Conservation (phyloP, 2,888 invertebrate genomes). For the Fragum whitleyi region DNA sequence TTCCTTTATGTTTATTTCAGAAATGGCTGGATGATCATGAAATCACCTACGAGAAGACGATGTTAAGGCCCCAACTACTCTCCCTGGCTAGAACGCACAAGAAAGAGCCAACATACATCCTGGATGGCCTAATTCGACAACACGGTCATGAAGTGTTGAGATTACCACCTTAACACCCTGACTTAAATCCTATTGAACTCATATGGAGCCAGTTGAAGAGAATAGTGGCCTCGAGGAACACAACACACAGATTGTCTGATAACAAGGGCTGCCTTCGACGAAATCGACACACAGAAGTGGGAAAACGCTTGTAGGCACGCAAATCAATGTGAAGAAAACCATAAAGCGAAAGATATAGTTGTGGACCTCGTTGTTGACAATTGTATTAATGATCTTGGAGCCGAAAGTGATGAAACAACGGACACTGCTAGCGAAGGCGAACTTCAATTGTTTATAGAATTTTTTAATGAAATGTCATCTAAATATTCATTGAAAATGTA, state of each 20-base stretch:
- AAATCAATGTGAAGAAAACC: neutral
- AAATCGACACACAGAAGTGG: neutral
- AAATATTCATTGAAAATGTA: too few relatives aligned
- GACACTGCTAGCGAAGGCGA: too few relatives aligned
- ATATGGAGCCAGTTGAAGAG: too few relatives aligned
- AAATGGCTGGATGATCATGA: too few relatives aligned
- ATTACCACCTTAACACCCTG: slow-evolving; percentile 37
- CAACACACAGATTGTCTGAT: neutral
- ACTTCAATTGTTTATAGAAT: too few relatives aligned
- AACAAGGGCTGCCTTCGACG: neutral
- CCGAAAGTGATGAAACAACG: too few relatives aligned
- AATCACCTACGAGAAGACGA: too few relatives aligned
- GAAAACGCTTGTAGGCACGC: neutral
- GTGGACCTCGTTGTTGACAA: too few relatives aligned
- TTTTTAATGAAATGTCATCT: too few relatives aligned
- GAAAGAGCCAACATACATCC: slow-evolving; percentile 22
- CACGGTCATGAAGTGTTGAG: slow-evolving; percentile 32
- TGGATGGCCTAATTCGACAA: slow-evolving; percentile 20
- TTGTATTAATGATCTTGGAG: too few relatives aligned
- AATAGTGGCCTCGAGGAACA: neutral
- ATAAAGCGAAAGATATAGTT: too few relatives aligned
- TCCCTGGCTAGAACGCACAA: slow-evolving; percentile 17
- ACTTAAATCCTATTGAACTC: slow-evolving; percentile 36
- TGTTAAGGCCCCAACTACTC: slow-evolving; percentile 24
- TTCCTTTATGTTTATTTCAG: neutral